phyloP scores from a whole-genome alignment of 1,140 invertebrate genomes.

The Ceratitis capitata region DNA sequence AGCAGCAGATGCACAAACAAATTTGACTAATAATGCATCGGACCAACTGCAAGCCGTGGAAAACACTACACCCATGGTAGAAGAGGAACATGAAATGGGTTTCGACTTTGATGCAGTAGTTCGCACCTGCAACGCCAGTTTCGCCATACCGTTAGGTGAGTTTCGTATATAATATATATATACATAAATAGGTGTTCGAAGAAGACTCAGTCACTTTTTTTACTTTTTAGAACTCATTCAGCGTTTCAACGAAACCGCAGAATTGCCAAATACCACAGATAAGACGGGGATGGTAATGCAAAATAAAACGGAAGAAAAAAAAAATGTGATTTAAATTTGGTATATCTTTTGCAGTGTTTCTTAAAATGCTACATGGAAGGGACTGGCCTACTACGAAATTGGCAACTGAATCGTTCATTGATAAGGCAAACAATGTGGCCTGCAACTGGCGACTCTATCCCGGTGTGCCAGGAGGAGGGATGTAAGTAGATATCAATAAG shows the following conservation, averaged over 20 bases:
- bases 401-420: constrained; percentile 52
- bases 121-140: constrained; percentile 55
- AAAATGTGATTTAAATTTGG: neutral
- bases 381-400: constrained; percentile 54
- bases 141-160: constrained; percentile 56
- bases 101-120: constrained; percentile 52
- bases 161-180: constrained; percentile 18
- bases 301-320: neutral
- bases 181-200: neutral
- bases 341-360: neutral
- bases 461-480: constrained; percentile 53
- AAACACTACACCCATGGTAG: neutral
- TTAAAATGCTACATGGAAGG: constrained; percentile 51
- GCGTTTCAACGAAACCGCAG: constrained; percentile 53
- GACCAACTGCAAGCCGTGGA: neutral
- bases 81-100: neutral
- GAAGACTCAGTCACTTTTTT: no score
- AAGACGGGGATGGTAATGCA: constrained; percentile 56
- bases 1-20: neutral
- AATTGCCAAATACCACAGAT: constrained; percentile 53
- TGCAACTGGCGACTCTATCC: constrained; percentile 59
- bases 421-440: constrained; percentile 59
- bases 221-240: neutral
- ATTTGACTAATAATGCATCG: neutral
- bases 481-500: constrained; percentile 51